Evolutionary conservation across 2,888 invertebrate species (phyloP), one percentile per base, ranked within the genome.

Genomic region (Sabatieria punctata): DNA sequence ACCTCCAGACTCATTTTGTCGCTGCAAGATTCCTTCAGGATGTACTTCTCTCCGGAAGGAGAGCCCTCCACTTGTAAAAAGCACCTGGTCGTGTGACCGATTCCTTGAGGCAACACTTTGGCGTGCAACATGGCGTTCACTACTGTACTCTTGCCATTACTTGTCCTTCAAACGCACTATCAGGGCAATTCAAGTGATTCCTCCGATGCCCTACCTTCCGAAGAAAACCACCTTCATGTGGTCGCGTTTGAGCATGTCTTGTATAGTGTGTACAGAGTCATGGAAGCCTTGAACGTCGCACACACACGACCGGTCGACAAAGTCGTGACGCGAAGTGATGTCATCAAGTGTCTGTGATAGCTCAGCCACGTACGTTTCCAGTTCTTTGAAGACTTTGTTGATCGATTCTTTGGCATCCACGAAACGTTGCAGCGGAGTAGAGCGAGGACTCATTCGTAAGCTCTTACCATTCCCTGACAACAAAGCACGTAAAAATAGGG

Each of bases 71-170:
- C 95, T 72, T 97, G 95, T 46, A 99, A 75, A 68, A 99, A 99
- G 69, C 97, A 99, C 70, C 95, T 91, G 47, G 97, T 99, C 4
- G 97, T 99, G 68, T 99, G 97, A 0, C 97, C 97, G 63, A 99
- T 93, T 43, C 76, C 97, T 63, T 88, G 88, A 0, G 97, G 97
- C 55, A 99, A 72, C 52, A 99, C 86, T 73, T 91, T 91, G 64
- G 89, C 88, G 45, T 85, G 78, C 54, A 99, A 72, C 95, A 99
- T 97, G n/a, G 97, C 93, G 73, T 99, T 99, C 56, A 99, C 93
- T 18, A 95, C 95, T 1, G 93, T 88, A 68, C 93, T 93, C 70
- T 99, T 99, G 47, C 97, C 97, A 71, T 99, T 99, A 51, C 93
- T 93, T 21, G 97, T 99, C 62, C 97, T 82, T 64, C 55, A 52